Conservation (phyloP, 2,888 invertebrate species). For the Erebia palarica region DNA sequence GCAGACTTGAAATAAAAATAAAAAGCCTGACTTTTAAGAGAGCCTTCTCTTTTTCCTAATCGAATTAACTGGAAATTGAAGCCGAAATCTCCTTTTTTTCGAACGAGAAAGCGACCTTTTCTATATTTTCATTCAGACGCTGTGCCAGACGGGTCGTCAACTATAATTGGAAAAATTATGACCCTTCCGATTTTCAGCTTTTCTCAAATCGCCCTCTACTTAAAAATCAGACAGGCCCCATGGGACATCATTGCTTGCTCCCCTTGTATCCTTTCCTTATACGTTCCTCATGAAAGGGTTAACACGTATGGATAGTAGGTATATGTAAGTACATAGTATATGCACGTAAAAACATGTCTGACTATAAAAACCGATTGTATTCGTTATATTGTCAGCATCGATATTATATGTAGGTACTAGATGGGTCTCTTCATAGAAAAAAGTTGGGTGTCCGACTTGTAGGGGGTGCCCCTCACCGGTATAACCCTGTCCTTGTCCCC, state of each 20-base stretch:
- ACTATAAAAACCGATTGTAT: no score
- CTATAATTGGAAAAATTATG: background rate
- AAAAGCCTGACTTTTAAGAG: no score
- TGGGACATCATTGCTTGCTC: background rate
- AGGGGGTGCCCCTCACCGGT: no score
- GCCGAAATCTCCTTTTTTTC: no score
- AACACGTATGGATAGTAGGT: background rate
- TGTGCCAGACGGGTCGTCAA: constrained; percentile 1
- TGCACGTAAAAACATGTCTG: no score
- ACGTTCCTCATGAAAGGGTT: background rate
- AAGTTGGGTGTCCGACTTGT: no score
- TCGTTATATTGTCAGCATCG: no score
- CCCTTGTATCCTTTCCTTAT: constrained; percentile 1
- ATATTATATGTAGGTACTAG: no score
- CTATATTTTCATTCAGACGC: background rate
- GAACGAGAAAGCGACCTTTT: background rate
- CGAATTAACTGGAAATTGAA: background rate
- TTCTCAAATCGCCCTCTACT: background rate
- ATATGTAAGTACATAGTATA: no score
- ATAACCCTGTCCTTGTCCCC: no score
- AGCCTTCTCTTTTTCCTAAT: background rate
- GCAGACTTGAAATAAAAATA: no score
- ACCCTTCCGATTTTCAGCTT: background rate
- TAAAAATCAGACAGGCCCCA: background rate
- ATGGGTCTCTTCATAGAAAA: no score